Evolutionary conservation across 92 coral and sea anemone genomes (phyloP), one percentile per base, ranked within the genome.

Genomic region (Paragorgia papillata): DNA sequence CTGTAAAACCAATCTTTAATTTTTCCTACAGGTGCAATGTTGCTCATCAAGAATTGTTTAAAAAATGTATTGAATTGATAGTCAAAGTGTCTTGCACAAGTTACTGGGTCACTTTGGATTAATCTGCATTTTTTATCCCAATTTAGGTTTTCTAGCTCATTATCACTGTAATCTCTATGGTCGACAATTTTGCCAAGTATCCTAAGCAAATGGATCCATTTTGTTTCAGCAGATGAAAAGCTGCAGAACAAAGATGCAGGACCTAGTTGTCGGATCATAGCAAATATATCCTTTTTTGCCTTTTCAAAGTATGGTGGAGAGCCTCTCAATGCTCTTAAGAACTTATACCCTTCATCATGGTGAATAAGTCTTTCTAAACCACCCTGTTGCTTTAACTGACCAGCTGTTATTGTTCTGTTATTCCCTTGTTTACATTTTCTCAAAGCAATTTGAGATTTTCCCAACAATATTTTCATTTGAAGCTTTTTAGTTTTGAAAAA

Each of bases 61-160:
- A 73, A 50, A 3, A 73, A 74, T 32, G 76, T 66, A 58, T 65
- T 73, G n/a, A 85, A 57, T 65, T 78, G 85, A 19, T 40, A 79
- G 26, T 79, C 88, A 57, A 87, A 87, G 25, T 86, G 87, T 46
- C 76, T 76, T 14, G 82, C 82, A 82, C 86, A 74, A 26, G 85
- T 82, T 7, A 82, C 85, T 33, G 85, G 81, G 29, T 82, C 85
- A 58, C 86, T 75, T 54, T 87, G 69, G 30, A 62, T 62, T 62
- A 62, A 62, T n/a, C 69, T 62, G 21, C 69, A 21, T 21, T 62
- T 62, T 3, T 62, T 43, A 27, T 62, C 14, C 39, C 44, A 62
- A 21, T 62, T 2, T 20, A 62, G 25, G 25, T 62, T 62, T 9
- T 62, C 69, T 20, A 62, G 41, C 30, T 62, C 40, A 62, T 21